These are phyloP conservation scores for Seladonia tumulorum DNA, from an alignment of 2,888 invertebrate genomes.

Conservation along the genomic window DNA sequence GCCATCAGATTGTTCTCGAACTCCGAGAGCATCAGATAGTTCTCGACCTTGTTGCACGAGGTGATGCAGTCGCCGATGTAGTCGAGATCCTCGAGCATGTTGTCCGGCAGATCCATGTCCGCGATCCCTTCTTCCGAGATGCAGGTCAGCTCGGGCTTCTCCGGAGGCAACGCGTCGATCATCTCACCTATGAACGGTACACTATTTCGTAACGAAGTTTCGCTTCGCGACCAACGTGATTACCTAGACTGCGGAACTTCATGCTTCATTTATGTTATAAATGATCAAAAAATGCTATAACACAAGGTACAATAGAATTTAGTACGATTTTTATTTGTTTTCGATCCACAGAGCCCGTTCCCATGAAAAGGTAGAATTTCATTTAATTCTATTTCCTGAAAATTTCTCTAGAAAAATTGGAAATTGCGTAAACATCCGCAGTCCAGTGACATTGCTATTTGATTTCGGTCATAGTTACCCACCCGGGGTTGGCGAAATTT, in stretches of 20 bases:
- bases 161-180: slow-evolving; percentile 77
- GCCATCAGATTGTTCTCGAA: slow-evolving; percentile 94
- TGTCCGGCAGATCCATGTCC: slow-evolving; percentile 93
- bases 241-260: no score
- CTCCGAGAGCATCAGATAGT: slow-evolving; percentile 94
- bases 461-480: slow-evolving; percentile 63
- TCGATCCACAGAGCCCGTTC: no score
- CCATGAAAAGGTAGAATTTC: no score
- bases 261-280: no score
- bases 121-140: slow-evolving; percentile 94
- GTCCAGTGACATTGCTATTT: no score
- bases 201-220: neutral
- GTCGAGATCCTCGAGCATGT: slow-evolving; percentile 91
- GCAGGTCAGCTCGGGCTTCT: slow-evolving; percentile 92
- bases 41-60: slow-evolving; percentile 94
- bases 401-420: no score
- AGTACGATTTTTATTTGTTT: no score
- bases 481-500: slow-evolving; percentile 82
- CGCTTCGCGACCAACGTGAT: no score
- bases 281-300: no score
- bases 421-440: no score
- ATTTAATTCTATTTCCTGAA: no score
- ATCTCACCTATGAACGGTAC: slow-evolving; percentile 66
- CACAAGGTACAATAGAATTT: no score
- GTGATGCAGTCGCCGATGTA: slow-evolving; percentile 94